Evolutionary conservation across 2,888 invertebrate genomes (phyloP).

Genomic region (Dione vanillae): DNA sequence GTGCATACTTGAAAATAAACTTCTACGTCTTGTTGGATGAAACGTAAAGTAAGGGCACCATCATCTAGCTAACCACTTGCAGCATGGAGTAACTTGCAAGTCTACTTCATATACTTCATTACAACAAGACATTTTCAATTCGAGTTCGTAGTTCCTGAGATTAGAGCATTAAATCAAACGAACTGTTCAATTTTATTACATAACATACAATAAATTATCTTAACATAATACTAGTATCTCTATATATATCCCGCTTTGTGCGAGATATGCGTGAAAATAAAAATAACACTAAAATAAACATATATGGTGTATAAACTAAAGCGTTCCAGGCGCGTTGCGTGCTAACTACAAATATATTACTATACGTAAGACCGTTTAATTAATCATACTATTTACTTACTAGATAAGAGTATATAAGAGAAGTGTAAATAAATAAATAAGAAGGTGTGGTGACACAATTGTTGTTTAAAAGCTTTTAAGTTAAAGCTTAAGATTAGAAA

Average conservation of each 20-base stretch:
- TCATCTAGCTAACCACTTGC: background rate
- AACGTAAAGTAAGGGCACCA: too few species aligned
- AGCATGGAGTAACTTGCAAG: too few species aligned
- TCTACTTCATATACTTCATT: too few species aligned
- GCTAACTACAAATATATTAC: slow-evolving; percentile 17
- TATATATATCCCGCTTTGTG: too few species aligned
- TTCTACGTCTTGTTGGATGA: too few species aligned
- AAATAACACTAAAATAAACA: background rate
- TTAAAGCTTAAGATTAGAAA: background rate
- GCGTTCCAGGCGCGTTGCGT: slow-evolving; percentile 8
- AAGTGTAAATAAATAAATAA: background rate
- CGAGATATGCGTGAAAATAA: background rate
- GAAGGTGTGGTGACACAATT: background rate
- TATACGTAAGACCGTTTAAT: slow-evolving; percentile 12
- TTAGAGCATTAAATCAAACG: too few species aligned
- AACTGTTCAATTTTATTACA: too few species aligned
- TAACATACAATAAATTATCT: too few species aligned
- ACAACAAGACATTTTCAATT: too few species aligned
- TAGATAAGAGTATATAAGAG: slow-evolving; percentile 1
- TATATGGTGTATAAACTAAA: slow-evolving; percentile 2
- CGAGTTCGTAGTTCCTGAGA: too few species aligned
- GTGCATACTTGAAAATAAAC: too few species aligned
- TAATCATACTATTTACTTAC: slow-evolving; percentile 20
- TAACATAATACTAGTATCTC: too few species aligned
- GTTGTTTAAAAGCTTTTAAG: background rate